Evolutionary conservation across 2,797 vertebrate species (phyloP).

Genomic region (Manis crassicaudata): DNA sequence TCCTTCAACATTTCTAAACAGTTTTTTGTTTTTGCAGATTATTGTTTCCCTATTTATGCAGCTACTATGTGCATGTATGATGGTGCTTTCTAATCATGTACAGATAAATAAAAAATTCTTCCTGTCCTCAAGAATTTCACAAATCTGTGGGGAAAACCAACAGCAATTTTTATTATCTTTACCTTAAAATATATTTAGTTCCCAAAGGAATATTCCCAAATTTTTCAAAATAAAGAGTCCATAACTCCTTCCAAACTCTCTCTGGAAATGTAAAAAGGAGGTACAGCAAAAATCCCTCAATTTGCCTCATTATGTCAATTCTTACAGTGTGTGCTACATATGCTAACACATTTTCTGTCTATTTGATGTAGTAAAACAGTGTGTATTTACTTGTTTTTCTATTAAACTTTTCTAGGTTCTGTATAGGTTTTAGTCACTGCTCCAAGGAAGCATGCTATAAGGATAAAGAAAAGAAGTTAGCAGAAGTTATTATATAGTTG

Average conservation of each 20-base stretch:
- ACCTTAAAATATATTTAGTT: background rate
- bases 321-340: background rate
- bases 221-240: background rate
- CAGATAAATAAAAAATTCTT: constrained; percentile 5
- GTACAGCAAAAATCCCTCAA: background rate
- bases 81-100: background rate
- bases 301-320: background rate
- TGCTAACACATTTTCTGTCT: background rate
- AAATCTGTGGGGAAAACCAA: background rate
- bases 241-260: background rate
- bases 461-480: background rate
- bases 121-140: constrained; percentile 9
- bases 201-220: background rate
- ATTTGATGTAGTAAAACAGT: background rate
- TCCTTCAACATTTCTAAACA: background rate
- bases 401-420: background rate
- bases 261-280: background rate
- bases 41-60: background rate
- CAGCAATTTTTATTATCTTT: background rate
- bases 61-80: background rate
- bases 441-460: background rate
- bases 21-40: background rate
- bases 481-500: background rate
- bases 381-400: constrained; percentile 13
- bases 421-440: background rate